phyloP scores from a whole-genome alignment of 2,113 vertebrate genomes.

The Diphyllodes magnificus region DNA sequence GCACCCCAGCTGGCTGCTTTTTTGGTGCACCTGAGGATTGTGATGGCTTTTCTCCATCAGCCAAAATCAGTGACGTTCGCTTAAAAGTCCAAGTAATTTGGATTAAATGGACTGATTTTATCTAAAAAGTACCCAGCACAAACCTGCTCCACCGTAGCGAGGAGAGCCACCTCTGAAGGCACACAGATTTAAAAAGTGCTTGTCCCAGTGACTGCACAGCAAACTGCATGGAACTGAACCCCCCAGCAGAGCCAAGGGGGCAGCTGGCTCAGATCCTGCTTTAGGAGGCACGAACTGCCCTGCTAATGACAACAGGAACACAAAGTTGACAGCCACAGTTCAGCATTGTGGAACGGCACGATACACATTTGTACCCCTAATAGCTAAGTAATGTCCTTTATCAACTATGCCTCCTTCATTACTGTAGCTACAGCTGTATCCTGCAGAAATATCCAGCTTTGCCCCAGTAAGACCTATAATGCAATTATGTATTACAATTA shows the following conservation, averaged over 20 bases:
- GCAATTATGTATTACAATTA: neutral
- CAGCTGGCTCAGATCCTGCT: neutral
- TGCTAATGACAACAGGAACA: neutral
- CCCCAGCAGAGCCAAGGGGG: neutral
- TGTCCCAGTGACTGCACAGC: rapidly evolving
- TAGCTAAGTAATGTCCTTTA: neutral
- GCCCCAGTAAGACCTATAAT: neutral
- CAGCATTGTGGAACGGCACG: neutral
- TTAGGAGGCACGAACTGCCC: neutral
- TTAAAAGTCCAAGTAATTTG: neutral
- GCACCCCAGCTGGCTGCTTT: neutral
- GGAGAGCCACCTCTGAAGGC: neutral
- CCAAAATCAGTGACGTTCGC: neutral
- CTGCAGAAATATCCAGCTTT: neutral
- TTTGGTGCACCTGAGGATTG: neutral
- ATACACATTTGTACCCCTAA: neutral
- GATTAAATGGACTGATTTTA: neutral
- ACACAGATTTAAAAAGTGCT: neutral
- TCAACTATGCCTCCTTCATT: neutral
- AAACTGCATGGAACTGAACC: neutral
- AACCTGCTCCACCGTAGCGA: neutral
- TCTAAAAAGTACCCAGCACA: neutral
- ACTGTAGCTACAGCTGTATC: neutral
- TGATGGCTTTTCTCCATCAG: neutral
- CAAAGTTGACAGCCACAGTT: neutral